Evolutionary conservation across 2,113 vertebrate species (phyloP), one percentile per base, ranked within the genome.

Genomic region (Willisornis vidua): DNA sequence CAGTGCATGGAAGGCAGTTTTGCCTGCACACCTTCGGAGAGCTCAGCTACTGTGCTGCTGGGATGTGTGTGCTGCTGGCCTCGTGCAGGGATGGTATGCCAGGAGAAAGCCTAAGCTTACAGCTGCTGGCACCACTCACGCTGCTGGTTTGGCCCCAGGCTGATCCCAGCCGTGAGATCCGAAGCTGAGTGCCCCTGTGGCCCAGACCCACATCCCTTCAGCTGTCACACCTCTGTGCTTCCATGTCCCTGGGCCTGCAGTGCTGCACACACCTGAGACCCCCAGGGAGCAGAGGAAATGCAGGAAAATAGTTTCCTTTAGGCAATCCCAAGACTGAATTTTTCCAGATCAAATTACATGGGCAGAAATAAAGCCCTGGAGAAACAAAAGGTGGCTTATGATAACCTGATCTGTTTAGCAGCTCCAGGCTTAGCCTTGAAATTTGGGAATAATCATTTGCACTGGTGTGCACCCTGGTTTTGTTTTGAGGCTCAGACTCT

Each of bases 51-150:
- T 55, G 46, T 0, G 0, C 18, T 67, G 22, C 55, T 55, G 55
- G 54, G 90, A 19, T 19, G 14, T 10, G 20, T 0, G 3, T 35
- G 55, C 37, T 33, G 25, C 77, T 57, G 65, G 29, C 73, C 55
- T 80, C 49, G 4, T 3, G 31, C 28, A 54, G 65, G 39, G 46
- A 12, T 16, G 28, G n/a, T 24, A 19, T 20, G 12, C 35, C 73
- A 45, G 37, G 70, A 58, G 70, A 23, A 93, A 81, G 55, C 28
- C 25, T 23, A 49, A 81, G 31, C 46, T 66, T 70, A 45, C 39
- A 48, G 9, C 39, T 57, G 22, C 57, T 15, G 3, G 14, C 45
- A 61, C n/a, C 4, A 1, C 24, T 54, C 31, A 37, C 0, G 0
- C n/a, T 52, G 8, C 5, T 89, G 59, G 49, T 89, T 87, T 49